phyloP scores from a whole-genome alignment of 2,797 vertebrate genomes.

The Molossus molossus region DNA sequence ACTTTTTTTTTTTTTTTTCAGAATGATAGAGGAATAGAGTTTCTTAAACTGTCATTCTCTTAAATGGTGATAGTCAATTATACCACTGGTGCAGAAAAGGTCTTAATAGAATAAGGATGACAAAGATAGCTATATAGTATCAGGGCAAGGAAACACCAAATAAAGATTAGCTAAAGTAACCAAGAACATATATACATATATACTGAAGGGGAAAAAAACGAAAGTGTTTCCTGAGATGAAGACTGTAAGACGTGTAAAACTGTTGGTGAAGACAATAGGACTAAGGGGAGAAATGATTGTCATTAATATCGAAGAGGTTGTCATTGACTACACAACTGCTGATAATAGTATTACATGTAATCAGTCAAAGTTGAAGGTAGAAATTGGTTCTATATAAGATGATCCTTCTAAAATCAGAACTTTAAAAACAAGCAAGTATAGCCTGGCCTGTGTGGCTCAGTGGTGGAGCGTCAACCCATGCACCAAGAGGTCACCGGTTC shows the following conservation, averaged over 20 bases:
- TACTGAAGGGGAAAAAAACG: not conserved
- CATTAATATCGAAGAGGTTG: not conserved
- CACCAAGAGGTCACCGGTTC: no score
- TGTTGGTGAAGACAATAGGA: not conserved
- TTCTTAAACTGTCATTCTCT: not conserved
- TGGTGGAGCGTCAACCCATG: no score
- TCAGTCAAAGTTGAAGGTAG: not conserved
- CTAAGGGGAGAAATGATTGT: not conserved
- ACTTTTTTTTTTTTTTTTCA: not conserved
- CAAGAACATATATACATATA: not conserved
- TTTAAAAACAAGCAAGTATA: not conserved
- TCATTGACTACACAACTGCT: not conserved
- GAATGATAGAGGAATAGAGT: not conserved
- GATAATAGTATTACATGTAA: not conserved
- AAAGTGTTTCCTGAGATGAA: not conserved
- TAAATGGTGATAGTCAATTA: not conserved
- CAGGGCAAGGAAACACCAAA: not conserved
- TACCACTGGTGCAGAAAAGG: accelerated
- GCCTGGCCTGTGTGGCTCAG: no score
- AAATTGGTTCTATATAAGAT: not conserved
- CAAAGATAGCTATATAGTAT: not conserved
- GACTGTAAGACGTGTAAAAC: not conserved
- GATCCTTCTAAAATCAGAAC: not conserved
- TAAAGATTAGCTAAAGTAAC: not conserved
- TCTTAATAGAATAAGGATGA: not conserved